Evolutionary conservation across 2,113 vertebrate species (phyloP).

Genomic region (Clarias macrocephalus): DNA sequence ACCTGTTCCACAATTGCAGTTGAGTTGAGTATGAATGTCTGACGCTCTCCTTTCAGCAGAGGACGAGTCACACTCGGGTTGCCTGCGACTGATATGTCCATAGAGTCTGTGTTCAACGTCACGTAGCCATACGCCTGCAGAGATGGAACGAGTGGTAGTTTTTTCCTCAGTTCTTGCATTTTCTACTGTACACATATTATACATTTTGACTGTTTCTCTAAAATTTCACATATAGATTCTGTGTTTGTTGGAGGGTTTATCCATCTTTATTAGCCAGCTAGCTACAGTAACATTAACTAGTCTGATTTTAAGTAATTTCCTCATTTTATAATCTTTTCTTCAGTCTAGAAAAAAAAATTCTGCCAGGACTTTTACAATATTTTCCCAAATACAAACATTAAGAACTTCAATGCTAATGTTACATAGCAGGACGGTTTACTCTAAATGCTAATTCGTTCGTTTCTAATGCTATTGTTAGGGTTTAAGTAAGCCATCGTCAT

Average conservation of each 20-base stretch:
- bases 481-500: background rate
- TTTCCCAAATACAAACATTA: too few relatives aligned
- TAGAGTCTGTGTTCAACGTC: background rate
- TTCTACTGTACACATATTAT: background rate
- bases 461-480: background rate
- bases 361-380: too few relatives aligned
- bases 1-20: background rate
- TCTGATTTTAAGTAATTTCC: too few relatives aligned
- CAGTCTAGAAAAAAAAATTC: too few relatives aligned
- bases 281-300: too few relatives aligned
- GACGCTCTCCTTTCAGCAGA: background rate
- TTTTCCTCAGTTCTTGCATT: background rate
- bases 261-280: too few relatives aligned
- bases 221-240: background rate
- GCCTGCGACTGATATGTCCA: fast-evolving
- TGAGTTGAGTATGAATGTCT: conserved; percentile 61
- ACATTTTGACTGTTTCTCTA: background rate
- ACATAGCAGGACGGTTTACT: too few relatives aligned
- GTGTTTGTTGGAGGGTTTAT: background rate
- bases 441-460: too few relatives aligned
- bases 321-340: too few relatives aligned
- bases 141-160: background rate
- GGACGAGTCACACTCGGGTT: fast-evolving
- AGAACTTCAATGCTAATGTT: too few relatives aligned
- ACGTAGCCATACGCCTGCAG: conserved; percentile 60